A percentile compares a stretch with the other conserved stretches of the same genome.
These are phyloP conservation scores for Falcaria lacertinaria DNA, from an alignment of 2,888 invertebrate genomes.

Conservation along the genomic window DNA sequence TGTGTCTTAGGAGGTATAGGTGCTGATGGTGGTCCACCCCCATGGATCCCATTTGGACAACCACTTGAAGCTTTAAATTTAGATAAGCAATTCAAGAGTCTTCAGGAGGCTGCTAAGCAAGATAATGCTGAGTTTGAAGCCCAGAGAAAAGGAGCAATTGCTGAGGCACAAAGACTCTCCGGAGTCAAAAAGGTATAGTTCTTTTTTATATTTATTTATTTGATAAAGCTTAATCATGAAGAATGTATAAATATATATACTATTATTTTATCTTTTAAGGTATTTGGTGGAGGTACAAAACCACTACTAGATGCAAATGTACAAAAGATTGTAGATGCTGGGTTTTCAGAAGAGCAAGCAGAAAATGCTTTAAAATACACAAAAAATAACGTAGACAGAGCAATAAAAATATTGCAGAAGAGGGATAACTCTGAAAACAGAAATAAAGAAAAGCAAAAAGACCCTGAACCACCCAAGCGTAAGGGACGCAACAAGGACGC, in stretches of 20 bases:
- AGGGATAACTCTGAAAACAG: constrained; percentile 71
- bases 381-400: constrained; percentile 86
- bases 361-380: constrained; percentile 84
- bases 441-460: constrained; percentile 65
- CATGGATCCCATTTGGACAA: constrained; percentile 95
- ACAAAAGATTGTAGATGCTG: constrained; percentile 89
- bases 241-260: not conserved
- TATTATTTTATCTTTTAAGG: constrained; percentile 37
- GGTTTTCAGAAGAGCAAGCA: constrained; percentile 88
- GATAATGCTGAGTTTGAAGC: constrained; percentile 92
- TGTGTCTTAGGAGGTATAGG: constrained; percentile 67
- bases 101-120: constrained; percentile 81
- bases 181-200: constrained; percentile 75
- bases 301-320: constrained; percentile 87
- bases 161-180: constrained; percentile 86
- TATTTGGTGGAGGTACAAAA: constrained; percentile 83
- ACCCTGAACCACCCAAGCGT: constrained; percentile 64
- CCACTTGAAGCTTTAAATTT: constrained; percentile 81
- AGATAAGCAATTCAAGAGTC: constrained; percentile 85
- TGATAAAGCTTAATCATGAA: too few species aligned
- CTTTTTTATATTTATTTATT: not conserved
- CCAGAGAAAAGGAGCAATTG: constrained; percentile 94
- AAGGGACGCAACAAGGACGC: constrained; percentile 69
- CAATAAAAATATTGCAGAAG: constrained; percentile 83
- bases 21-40: constrained; percentile 89